Percentiles rank a stretch among this genome's conserved stretches.
Conservation (phyloP, 92 coral and sea anemone genomes). For the Siderastrea siderea region DNA sequence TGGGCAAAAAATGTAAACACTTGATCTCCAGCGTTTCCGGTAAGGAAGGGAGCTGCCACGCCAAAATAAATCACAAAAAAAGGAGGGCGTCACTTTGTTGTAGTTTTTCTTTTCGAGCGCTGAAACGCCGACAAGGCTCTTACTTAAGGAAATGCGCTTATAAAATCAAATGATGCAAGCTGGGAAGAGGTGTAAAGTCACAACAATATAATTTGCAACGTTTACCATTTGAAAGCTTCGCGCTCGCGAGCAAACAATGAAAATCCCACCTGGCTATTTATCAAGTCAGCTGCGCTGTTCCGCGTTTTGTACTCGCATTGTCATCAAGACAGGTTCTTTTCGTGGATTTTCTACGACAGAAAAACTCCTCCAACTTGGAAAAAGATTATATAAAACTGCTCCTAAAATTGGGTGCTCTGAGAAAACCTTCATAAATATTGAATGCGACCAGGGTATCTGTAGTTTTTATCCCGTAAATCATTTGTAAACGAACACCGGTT, state of each 20-base stretch:
- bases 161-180: slow-evolving; percentile 25
- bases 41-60: neutral
- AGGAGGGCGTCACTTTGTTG: neutral
- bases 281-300: neutral
- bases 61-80: neutral
- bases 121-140: slow-evolving; percentile 1
- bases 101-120: neutral
- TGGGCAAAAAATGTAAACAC: neutral
- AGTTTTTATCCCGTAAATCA: slow-evolving; percentile 13
- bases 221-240: neutral
- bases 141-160: neutral
- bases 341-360: neutral
- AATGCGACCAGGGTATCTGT: slow-evolving; percentile 18
- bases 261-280: slow-evolving; percentile 27
- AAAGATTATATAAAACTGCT: neutral
- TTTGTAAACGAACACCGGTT: slow-evolving; percentile 49
- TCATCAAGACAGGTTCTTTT: neutral
- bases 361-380: neutral
- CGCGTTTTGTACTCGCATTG: neutral
- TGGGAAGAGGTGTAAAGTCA: neutral
- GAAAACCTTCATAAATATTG: slow-evolving; percentile 37
- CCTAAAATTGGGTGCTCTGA: slow-evolving; percentile 8
- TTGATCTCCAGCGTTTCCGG: too few species aligned
- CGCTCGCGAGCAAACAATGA: slow-evolving; percentile 22
- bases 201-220: slow-evolving; percentile 4